Conservation (phyloP, 23 tunicate genomes). For the Halocynthia roretzi region DNA sequence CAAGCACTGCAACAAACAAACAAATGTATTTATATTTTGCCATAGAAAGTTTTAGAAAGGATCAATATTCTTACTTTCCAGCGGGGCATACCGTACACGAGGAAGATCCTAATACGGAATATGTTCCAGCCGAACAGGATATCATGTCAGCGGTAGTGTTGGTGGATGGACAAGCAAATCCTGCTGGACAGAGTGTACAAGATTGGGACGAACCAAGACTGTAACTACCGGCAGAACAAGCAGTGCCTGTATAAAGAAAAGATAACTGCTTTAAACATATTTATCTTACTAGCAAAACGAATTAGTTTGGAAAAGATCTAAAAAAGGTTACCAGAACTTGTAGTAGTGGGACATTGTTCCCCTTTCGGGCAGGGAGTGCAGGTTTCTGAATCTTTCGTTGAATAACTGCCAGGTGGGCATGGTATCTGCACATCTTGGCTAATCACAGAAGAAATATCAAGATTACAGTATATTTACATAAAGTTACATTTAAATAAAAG, state of each 20-base stretch:
- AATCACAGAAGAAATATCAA: neutral
- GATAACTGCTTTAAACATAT: neutral
- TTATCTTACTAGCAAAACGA: neutral
- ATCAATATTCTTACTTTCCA: slow-evolving; percentile 28
- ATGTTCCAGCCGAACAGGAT: slow-evolving; percentile 46
- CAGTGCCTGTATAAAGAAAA: slow-evolving; percentile 16
- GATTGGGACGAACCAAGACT: slow-evolving; percentile 53
- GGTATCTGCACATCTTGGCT: slow-evolving; percentile 61
- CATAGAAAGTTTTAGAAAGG: neutral
- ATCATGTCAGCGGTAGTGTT: slow-evolving; percentile 38
- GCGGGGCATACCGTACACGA: slow-evolving; percentile 27
- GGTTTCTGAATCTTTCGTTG: neutral
- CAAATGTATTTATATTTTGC: neutral
- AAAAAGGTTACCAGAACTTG: slow-evolving; percentile 1
- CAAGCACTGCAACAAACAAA: slow-evolving; percentile 39
- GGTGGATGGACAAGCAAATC: slow-evolving; percentile 82
- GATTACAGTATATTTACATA: too few relatives aligned
- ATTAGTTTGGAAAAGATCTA: neutral
- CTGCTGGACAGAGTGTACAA: slow-evolving; percentile 71
- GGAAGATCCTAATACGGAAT: slow-evolving; percentile 15
- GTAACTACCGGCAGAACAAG: slow-evolving; percentile 45
- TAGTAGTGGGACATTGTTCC: slow-evolving; percentile 33
- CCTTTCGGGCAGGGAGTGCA: slow-evolving; percentile 76
- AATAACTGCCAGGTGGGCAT: slow-evolving; percentile 73
- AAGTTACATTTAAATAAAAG: too few relatives aligned